Percentiles rank a stretch among this genome's conserved stretches.
These are phyloP conservation scores for Perccottus glenii DNA, from an alignment of 2,113 vertebrate genomes.

Conservation along the genomic window DNA sequence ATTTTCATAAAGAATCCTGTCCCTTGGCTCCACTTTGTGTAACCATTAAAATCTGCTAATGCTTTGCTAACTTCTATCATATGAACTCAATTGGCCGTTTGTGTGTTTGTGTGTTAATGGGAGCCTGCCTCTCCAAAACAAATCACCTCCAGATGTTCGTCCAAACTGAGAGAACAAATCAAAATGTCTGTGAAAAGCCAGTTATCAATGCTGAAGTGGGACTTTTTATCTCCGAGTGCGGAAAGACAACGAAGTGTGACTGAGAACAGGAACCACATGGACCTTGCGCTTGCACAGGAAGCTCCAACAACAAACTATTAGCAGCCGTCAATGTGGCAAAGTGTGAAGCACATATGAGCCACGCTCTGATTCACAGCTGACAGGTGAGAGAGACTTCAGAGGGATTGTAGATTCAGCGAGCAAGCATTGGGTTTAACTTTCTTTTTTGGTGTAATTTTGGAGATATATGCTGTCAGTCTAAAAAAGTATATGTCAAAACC, in stretches of 20 bases:
- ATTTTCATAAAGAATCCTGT: conserved; percentile 30
- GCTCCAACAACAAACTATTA: conserved; percentile 67
- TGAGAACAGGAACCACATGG: conserved; percentile 74
- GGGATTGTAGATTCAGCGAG: no score
- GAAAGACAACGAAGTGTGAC: conserved; percentile 71
- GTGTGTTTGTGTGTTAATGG: conserved; percentile 60
- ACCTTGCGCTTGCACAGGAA: conserved; percentile 51
- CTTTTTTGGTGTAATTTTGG: no score
- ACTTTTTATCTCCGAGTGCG: conserved; percentile 45
- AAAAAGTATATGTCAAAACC: no score
- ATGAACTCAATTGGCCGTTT: conserved; percentile 61
- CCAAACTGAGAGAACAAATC: conserved; percentile 58
- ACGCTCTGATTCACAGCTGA: not conserved
- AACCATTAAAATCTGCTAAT: conserved; percentile 33
- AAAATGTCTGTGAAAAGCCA: conserved; percentile 70
- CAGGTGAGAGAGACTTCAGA: not conserved
- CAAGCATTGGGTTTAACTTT: no score
- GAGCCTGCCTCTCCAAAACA: conserved; percentile 56
- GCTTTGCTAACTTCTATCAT: conserved; percentile 44
- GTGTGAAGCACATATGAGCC: conserved; percentile 56
- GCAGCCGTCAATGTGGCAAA: conserved; percentile 65
- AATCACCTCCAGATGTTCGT: conserved; percentile 64
- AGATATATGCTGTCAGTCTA: no score
- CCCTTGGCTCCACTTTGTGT: conserved; percentile 9
- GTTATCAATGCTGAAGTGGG: conserved; percentile 70